Conservation (phyloP, 2,888 invertebrate species). For the Penaeus monodon region DNA sequence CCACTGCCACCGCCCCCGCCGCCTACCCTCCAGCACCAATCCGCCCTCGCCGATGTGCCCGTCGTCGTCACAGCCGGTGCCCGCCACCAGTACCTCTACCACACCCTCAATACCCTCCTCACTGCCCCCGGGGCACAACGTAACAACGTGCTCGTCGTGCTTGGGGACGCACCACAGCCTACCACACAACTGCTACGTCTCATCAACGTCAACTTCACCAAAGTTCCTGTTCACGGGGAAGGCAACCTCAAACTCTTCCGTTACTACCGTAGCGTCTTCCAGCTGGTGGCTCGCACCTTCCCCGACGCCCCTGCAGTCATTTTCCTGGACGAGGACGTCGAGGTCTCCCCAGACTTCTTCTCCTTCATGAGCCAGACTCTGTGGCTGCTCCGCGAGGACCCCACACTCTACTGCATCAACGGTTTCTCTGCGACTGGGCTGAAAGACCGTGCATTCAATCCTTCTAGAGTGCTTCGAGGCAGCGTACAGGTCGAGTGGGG, state of each 20-base stretch:
- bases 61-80: constrained; percentile 59
- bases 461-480: constrained; percentile 35
- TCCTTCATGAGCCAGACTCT: constrained; percentile 52
- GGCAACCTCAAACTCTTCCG: constrained; percentile 48
- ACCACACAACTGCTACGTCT: constrained; percentile 42
- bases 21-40: not conserved
- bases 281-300: constrained; percentile 30
- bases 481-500: constrained; percentile 61
- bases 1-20: constrained; percentile 18
- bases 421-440: constrained; percentile 24
- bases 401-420: constrained; percentile 49
- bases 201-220: constrained; percentile 45
- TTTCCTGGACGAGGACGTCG: constrained; percentile 56
- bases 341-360: constrained; percentile 56
- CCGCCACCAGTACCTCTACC: constrained; percentile 58
- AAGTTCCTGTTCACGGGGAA: constrained; percentile 26
- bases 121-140: constrained; percentile 44
- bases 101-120: constrained; percentile 51
- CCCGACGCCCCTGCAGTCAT: constrained; percentile 44
- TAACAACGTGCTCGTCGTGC: constrained; percentile 35
- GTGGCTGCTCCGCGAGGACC: constrained; percentile 31
- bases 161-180: constrained; percentile 34
- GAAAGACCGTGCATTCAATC: constrained; percentile 18
- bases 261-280: constrained; percentile 48
- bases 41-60: constrained; percentile 43